These are phyloP conservation scores for Saturnia pavonia DNA, from an alignment of 2,888 invertebrate genomes.

Conservation along the genomic window DNA sequence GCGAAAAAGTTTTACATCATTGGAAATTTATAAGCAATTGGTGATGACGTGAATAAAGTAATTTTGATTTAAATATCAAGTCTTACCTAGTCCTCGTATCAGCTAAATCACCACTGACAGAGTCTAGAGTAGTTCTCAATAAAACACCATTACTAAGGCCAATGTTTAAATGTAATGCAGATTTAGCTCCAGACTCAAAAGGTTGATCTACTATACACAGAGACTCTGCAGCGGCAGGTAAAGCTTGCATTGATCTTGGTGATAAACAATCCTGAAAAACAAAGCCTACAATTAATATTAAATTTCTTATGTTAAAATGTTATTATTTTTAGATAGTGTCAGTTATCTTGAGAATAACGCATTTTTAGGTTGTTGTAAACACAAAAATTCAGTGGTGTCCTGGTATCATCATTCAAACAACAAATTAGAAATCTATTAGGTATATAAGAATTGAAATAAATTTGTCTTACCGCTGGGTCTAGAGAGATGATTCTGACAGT, in stretches of 20 bases:
- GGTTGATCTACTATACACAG: slow-evolving; percentile 96
- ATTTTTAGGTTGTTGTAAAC: slow-evolving; percentile 77
- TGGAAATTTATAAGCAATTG: slow-evolving; percentile 25
- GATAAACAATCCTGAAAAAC: slow-evolving; percentile 91
- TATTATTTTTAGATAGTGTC: slow-evolving; percentile 34
- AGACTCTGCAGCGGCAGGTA: slow-evolving; percentile 98
- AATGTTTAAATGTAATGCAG: slow-evolving; percentile 95
- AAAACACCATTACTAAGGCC: slow-evolving; percentile 98
- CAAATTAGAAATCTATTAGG: background rate
- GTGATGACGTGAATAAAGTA: background rate
- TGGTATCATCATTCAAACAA: slow-evolving; percentile 68
- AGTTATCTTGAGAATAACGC: slow-evolving; percentile 75
- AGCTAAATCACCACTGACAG: slow-evolving; percentile 97
- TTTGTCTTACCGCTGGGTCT: slow-evolving; percentile 89
- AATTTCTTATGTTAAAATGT: background rate
- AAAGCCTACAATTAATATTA: background rate
- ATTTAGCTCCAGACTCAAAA: slow-evolving; percentile 85
- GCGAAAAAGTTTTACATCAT: slow-evolving; percentile 72
- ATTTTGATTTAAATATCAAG: slow-evolving; percentile 10
- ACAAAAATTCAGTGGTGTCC: slow-evolving; percentile 78
- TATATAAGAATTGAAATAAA: background rate
- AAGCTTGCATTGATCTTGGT: slow-evolving; percentile 96
- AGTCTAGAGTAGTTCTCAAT: slow-evolving; percentile 95
- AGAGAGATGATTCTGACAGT: slow-evolving; percentile 98
- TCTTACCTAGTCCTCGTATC: slow-evolving; percentile 94